phyloP scores from a whole-genome alignment of 2,113 vertebrate species.

The Cavia aperea region DNA sequence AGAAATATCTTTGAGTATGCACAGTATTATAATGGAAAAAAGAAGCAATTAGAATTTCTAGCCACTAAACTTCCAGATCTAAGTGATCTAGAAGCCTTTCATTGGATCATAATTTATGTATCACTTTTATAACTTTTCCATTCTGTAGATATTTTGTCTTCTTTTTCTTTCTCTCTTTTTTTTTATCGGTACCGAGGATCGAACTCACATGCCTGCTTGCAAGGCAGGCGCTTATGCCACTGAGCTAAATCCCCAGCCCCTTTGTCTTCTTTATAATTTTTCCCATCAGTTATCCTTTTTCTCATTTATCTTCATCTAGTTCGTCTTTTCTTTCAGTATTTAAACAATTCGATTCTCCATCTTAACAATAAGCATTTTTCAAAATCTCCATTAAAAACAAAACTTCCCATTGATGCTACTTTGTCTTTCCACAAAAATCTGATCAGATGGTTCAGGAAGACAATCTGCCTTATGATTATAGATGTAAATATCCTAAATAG shows the following conservation, averaged over 20 bases:
- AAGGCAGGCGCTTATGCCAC: no score
- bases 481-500: background rate
- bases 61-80: background rate
- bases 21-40: background rate
- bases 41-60: background rate
- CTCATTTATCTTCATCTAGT: background rate
- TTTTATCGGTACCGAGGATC: no score
- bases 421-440: background rate
- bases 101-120: background rate
- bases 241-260: no score
- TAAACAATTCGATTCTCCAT: background rate
- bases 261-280: conserved; percentile 1
- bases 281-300: background rate
- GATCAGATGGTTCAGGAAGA: background rate
- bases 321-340: background rate
- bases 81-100: background rate
- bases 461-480: background rate
- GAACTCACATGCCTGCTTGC: no score
- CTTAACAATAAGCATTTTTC: background rate
- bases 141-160: conserved; percentile 16
- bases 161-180: background rate
- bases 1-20: background rate
- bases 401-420: background rate
- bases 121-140: background rate
- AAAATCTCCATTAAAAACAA: background rate